A percentile compares a stretch with the other conserved stretches of the same genome.
These are phyloP conservation scores for Meta bourneti DNA, from an alignment of 2,888 invertebrate genomes.

Conservation along the genomic window DNA sequence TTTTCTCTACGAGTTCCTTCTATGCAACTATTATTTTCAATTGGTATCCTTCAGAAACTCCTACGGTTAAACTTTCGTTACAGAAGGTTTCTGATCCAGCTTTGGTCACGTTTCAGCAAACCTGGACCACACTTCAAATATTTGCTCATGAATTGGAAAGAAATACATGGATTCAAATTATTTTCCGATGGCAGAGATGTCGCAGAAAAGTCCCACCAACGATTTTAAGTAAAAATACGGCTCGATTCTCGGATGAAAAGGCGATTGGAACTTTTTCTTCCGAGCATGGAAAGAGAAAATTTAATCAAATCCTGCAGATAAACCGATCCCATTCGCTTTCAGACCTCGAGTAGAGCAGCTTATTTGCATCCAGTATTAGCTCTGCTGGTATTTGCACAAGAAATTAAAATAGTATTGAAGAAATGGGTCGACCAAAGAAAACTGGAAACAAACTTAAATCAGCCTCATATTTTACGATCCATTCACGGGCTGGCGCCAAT, in stretches of 20 bases:
- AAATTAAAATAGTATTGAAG: conserved; percentile 68
- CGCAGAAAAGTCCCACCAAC: background rate
- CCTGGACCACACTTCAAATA: conserved; percentile 5
- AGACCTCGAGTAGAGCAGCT: background rate
- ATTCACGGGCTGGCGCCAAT: conserved; percentile 43
- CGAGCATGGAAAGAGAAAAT: conserved; percentile 10
- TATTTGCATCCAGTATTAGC: conserved; percentile 44
- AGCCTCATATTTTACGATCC: conserved; percentile 40
- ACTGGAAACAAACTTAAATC: conserved; percentile 28
- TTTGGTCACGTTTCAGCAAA: conserved; percentile 11
- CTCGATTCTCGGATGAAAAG: background rate
- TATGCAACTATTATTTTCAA: no score
- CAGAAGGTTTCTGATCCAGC: background rate
- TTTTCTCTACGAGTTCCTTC: no score
- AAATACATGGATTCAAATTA: conserved; percentile 6
- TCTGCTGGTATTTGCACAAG: conserved; percentile 60
- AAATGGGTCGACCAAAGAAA: background rate
- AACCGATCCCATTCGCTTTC: background rate
- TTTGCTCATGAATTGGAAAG: conserved; percentile 17
- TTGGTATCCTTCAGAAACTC: no score
- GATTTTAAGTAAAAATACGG: background rate
- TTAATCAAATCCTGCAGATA: conserved; percentile 43
- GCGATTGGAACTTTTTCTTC: conserved; percentile 14
- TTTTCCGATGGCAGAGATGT: conserved; percentile 1
- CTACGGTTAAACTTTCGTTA: no score